These are phyloP conservation scores for Crambe crambe DNA, from an alignment of 37 sponge, comb jelly and placozoan genomes.

Conservation along the genomic window DNA sequence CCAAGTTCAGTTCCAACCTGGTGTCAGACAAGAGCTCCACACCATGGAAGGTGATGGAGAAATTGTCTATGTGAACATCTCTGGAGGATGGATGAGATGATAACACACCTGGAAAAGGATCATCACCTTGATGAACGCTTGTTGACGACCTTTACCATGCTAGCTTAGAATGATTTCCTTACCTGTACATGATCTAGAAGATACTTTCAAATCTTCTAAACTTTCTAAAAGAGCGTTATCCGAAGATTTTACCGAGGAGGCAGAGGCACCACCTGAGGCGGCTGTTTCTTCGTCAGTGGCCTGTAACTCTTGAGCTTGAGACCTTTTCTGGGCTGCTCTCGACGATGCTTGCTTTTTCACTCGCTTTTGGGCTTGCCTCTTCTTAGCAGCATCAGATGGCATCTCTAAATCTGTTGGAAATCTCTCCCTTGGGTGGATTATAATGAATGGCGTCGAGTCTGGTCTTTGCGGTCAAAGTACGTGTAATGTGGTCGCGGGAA, in stretches of 20 bases:
- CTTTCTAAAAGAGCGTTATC: background rate
- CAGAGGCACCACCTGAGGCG: background rate
- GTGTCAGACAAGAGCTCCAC: conserved; percentile 81
- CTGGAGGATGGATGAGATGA: conserved; percentile 81
- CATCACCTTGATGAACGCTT: background rate
- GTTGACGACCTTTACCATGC: too few species aligned
- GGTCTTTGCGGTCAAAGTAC: too few species aligned
- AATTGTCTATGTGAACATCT: conserved; percentile 81
- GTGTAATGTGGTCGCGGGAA: too few species aligned
- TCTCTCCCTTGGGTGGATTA: too few species aligned
- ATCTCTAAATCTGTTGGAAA: too few species aligned
- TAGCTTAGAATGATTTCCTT: background rate
- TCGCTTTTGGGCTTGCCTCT: conserved; percentile 74
- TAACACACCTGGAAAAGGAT: conserved; percentile 61
- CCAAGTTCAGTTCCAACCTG: conserved; percentile 84
- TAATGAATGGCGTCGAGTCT: too few species aligned
- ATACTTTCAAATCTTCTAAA: conserved; percentile 22
- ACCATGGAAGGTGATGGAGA: conserved; percentile 90
- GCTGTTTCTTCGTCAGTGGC: background rate
- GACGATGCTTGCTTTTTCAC: conserved; percentile 50
- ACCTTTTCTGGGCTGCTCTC: conserved; percentile 36
- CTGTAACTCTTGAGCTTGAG: background rate
- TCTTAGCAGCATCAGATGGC: conserved; percentile 87
- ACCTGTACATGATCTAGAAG: conserved; percentile 56
- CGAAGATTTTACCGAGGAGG: background rate